Base-by-base conservation (phyloP, 2,113 vertebrate species). In the Ahaetulla prasina region DNA sequence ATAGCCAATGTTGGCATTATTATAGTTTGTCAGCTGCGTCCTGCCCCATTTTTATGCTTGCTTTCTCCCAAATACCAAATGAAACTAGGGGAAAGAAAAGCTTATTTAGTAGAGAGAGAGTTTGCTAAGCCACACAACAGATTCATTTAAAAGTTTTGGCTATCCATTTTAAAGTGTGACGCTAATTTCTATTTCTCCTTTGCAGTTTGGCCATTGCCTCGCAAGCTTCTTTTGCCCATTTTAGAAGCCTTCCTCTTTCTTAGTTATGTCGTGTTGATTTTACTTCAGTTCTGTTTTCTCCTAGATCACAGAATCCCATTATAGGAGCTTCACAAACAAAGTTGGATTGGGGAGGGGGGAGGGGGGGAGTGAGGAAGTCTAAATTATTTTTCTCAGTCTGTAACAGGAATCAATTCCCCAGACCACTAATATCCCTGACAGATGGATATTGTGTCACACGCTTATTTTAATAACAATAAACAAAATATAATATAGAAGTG, bases 21-120 rank as follows among this genome's bases (percentile, higher is more conserved):
- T 94, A 93, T 87, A 93, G 96, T 96, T 95, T 96, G 87, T 97
- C 97, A 97, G 96, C 96, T 97, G 96, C 80, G 95, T 95, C 93
- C 95, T 88, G 95, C 93, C 95, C 93, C 91, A 95, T 96, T 97
- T 96, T 96, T 92, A 74, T 63, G 90, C 87, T 89, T 90, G 50
- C 94, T 47, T 89, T 93, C 91, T 50, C 87, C 30, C 49, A 92
- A 80, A 39, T 84, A 63, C 43, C 3, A 92, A 90, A 87, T 52
- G 74, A 45, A 87, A 90, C 11, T 80, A 3, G 85, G 87, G 89
- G 57, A 20, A 57, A n/a, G 45, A 84, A 92, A 80, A 55, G 85
- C 89, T 85, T 63, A 35, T 45, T 3, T 43, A 91, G 47, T 49
- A 88, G 47, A 68, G 35, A 74, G 84, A 85, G 52, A 85, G 68